A percentile compares a stretch with the other conserved stretches of the same genome.
Evolutionary conservation across 1,140 invertebrate species (phyloP).

Genomic region (Carcinoscorpius rotundicauda): DNA sequence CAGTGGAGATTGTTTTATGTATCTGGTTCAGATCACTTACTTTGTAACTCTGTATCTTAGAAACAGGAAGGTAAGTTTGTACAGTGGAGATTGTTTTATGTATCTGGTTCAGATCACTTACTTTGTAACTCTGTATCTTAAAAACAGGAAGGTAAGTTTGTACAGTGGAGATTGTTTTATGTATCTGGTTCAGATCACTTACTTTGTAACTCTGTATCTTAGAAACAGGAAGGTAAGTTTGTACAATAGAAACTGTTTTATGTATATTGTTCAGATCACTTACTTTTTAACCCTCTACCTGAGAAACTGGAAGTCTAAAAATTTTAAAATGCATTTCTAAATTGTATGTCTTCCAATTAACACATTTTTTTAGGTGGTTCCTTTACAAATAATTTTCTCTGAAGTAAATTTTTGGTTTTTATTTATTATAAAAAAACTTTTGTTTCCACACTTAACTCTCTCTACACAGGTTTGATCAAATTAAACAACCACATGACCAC

Average conservation of each 20-base stretch:
- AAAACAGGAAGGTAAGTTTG: constrained; percentile 56
- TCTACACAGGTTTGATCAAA: no score
- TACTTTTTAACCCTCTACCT: constrained; percentile 74
- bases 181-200: constrained; percentile 49
- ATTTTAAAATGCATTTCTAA: constrained; percentile 4
- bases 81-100: constrained; percentile 70
- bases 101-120: constrained; percentile 52
- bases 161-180: constrained; percentile 67
- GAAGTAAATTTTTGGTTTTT: no score
- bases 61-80: constrained; percentile 54
- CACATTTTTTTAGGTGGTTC: constrained; percentile 1
- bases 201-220: constrained; percentile 71
- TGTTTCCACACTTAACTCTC: no score
- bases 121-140: constrained; percentile 66
- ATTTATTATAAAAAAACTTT: no score
- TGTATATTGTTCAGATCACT: constrained; percentile 47
- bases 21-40: constrained; percentile 50
- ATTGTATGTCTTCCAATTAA: constrained; percentile 6
- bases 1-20: constrained; percentile 76
- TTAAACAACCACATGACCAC: no score
- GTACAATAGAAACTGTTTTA: constrained; percentile 67
- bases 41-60: constrained; percentile 68
- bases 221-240: constrained; percentile 56
- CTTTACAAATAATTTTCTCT: not conserved
- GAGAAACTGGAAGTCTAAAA: constrained; percentile 46